A percentile compares a stretch with the other conserved stretches of the same genome.
These are phyloP conservation scores for Tenthredo distinguenda DNA, from an alignment of 2,888 invertebrate genomes.

Conservation along the genomic window DNA sequence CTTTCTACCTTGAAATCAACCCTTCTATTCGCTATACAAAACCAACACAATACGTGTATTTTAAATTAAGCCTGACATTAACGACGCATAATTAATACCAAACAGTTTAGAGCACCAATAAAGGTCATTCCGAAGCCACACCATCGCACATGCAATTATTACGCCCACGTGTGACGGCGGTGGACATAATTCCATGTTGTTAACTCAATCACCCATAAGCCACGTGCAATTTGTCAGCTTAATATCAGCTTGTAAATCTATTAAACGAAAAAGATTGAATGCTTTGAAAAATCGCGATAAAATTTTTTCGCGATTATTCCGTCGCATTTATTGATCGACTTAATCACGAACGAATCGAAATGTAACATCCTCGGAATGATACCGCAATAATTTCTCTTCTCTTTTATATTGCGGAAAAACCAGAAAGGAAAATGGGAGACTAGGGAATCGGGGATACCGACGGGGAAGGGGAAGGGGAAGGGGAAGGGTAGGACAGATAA, in stretches of 20 bases:
- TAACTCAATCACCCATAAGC: constrained; percentile 6
- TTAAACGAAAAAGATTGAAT: background rate
- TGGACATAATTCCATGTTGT: constrained; percentile 1
- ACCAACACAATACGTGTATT: background rate
- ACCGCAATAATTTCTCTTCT: background rate
- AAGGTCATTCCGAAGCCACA: constrained; percentile 5
- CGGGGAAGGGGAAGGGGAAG: background rate
- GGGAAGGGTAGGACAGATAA: constrained; percentile 58
- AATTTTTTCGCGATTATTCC: background rate
- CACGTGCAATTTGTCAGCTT: constrained; percentile 19
- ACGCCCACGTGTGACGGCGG: background rate
- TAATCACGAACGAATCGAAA: constrained; percentile 24
- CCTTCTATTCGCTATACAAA: background rate
- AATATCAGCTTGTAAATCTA: constrained; percentile 4
- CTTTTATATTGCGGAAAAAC: background rate
- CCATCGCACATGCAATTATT: background rate
- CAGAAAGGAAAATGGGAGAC: background rate
- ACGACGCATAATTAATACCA: background rate
- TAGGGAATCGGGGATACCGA: background rate
- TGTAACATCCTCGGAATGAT: constrained; percentile 12
- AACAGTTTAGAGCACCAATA: constrained; percentile 5
- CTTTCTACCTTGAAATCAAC: background rate
- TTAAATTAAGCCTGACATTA: constrained; percentile 7
- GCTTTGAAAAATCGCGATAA: background rate
- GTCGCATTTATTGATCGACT: background rate